Base-by-base conservation (phyloP, 1,140 invertebrate genomes). In the Dysdera silvatica region DNA sequence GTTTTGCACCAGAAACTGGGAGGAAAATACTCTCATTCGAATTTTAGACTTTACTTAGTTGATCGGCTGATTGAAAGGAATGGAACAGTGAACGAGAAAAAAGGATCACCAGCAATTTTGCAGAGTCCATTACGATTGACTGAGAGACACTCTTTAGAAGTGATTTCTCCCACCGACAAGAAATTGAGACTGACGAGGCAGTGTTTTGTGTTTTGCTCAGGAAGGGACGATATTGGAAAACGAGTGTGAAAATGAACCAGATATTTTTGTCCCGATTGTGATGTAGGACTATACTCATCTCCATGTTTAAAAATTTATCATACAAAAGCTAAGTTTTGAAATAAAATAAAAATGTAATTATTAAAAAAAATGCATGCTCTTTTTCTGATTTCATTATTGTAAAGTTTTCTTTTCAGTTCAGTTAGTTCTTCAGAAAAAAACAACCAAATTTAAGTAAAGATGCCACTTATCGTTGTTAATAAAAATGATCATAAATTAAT, bases 271-370 rank as follows among this genome's bases (percentile, higher is more conserved):
- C 35, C 23, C 23, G 56, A 59, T 20, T 60, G 58, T 26, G 51
- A 53, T 52, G 7, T 60, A 1, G 57, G 57, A 49, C 26, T 49
- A 18, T 49, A 47, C 58, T 51, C 41, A 8, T 40, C 40, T 37
- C 52, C 52, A 55, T 55, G 52, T 18, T 55, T 55, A 32, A 43
- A 55, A 55, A 55, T 37, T 60, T 60, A 26, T 51, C 47, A 51
- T 37, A 51, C 58, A 60, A 51, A 60, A 60, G 54, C 40, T 45
- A 41, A 57, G 24, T 57, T 57, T 57, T 57, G 24, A 57, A 45
- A 45, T 53, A n/a, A n/a, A n/a, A n/a, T n/a, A n/a, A n/a, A 23
- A 53, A 33, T 53, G 51, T 53, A 53, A 33, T 28, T 53, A 53
- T 35, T 33, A 53, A 53, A 53, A 35, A n/a, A n/a, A n/a, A n/a